Percentiles rank a stretch among this genome's conserved stretches.
phyloP scores from a whole-genome alignment of 2,797 vertebrate species.

The Pipistrellus nathusii region DNA sequence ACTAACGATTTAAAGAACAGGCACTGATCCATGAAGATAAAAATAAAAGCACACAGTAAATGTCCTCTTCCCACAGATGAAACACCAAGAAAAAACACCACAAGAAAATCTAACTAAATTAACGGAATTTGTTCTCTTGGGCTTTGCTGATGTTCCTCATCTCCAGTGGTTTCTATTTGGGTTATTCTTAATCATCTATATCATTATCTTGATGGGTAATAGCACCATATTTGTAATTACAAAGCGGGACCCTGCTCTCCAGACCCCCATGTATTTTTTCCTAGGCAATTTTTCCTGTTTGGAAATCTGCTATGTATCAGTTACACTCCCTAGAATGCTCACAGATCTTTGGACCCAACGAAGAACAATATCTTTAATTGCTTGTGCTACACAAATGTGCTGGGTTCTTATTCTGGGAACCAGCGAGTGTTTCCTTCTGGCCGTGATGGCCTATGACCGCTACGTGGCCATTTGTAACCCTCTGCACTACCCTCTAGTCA shows the following conservation, averaged over 20 bases:
- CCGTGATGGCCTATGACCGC: slow-evolving; percentile 72
- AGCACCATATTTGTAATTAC: slow-evolving; percentile 54
- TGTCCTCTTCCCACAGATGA: not conserved
- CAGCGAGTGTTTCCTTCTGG: slow-evolving; percentile 65
- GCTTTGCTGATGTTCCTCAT: slow-evolving; percentile 42
- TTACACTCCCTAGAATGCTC: slow-evolving; percentile 71
- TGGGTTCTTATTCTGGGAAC: slow-evolving; percentile 36
- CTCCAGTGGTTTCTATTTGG: slow-evolving; percentile 54
- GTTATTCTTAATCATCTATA: slow-evolving; percentile 54
- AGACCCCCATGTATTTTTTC: slow-evolving; percentile 73
- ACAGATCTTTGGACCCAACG: slow-evolving; percentile 34
- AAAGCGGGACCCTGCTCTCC: slow-evolving; percentile 58
- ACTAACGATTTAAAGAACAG: not conserved
- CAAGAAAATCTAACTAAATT: not conserved
- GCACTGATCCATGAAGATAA: not conserved
- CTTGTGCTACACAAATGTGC: slow-evolving; percentile 70
- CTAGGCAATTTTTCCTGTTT: slow-evolving; percentile 72
- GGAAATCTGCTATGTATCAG: slow-evolving; percentile 73
- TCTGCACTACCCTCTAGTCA: slow-evolving; percentile 63
- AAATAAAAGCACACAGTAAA: not conserved
- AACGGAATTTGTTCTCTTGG: slow-evolving; percentile 58
- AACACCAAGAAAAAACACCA: not conserved
- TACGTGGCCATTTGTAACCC: slow-evolving; percentile 75
- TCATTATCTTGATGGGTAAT: slow-evolving; percentile 52
- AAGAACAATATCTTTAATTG: slow-evolving; percentile 66